phyloP scores from a whole-genome alignment of 2,797 vertebrate genomes.

The Syncerus caffer region DNA sequence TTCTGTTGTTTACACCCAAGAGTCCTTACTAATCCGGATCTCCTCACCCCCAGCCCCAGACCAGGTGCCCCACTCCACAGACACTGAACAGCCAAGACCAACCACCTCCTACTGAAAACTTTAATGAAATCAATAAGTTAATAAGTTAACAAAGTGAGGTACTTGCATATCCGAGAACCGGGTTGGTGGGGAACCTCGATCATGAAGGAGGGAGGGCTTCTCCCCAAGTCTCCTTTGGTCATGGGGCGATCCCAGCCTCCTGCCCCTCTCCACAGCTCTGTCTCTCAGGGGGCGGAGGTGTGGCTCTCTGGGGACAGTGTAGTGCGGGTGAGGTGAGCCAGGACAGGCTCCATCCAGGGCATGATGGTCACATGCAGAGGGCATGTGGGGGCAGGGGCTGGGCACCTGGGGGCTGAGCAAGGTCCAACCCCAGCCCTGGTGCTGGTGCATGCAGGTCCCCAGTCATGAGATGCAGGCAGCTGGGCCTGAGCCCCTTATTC shows the following conservation, averaged over 20 bases:
- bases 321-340: slow-evolving; percentile 45
- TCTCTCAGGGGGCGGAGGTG: background rate
- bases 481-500: slow-evolving; percentile 33
- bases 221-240: slow-evolving; percentile 73
- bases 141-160: slow-evolving; percentile 96
- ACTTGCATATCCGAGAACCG: slow-evolving; percentile 84
- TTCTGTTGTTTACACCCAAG: background rate
- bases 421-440: slow-evolving; percentile 39
- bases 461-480: slow-evolving; percentile 48
- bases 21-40: background rate
- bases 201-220: slow-evolving; percentile 31
- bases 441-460: slow-evolving; percentile 63
- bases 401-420: slow-evolving; percentile 33
- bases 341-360: slow-evolving; percentile 29
- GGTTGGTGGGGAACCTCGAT: slow-evolving; percentile 59
- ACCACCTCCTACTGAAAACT: slow-evolving; percentile 86
- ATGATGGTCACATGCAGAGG: slow-evolving; percentile 72
- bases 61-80: background rate
- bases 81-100: slow-evolving; percentile 50
- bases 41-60: background rate
- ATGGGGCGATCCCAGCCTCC: slow-evolving; percentile 73
- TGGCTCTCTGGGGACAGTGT: slow-evolving; percentile 61
- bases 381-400: slow-evolving; percentile 40
- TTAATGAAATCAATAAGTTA: slow-evolving; percentile 98
- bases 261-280: slow-evolving; percentile 44